phyloP scores from a whole-genome alignment of 1,140 invertebrate species.

The Andrena cerasifolii region DNA sequence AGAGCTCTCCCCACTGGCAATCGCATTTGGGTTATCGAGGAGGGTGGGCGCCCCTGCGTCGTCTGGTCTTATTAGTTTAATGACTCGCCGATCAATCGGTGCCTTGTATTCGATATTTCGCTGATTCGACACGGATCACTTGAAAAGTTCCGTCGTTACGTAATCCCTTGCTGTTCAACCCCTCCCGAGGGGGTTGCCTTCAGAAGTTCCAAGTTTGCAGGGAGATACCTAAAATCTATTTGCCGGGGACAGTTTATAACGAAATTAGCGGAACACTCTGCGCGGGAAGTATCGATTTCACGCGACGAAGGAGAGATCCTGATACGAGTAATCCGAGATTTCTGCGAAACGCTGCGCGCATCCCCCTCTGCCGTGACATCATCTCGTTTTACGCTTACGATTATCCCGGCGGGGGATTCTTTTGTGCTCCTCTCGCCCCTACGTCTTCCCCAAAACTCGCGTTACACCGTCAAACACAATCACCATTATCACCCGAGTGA shows the following conservation, averaged over 20 bases:
- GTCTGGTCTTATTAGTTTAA: conserved; percentile 53
- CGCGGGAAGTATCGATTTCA: too few relatives aligned
- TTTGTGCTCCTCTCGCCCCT: background rate
- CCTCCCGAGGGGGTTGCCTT: background rate
- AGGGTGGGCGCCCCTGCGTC: conserved; percentile 8
- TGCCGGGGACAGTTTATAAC: too few relatives aligned
- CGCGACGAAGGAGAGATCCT: too few relatives aligned
- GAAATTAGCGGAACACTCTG: too few relatives aligned
- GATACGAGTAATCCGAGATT: too few relatives aligned
- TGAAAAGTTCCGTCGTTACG: background rate
- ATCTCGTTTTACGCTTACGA: background rate
- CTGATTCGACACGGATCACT: conserved; percentile 33
- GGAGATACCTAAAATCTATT: background rate
- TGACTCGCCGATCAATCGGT: conserved; percentile 38
- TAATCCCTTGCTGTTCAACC: background rate
- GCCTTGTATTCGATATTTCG: conserved; percentile 13
- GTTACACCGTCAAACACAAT: background rate
- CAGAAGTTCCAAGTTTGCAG: background rate
- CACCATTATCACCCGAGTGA: background rate
- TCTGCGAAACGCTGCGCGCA: too few relatives aligned
- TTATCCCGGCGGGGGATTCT: too few relatives aligned
- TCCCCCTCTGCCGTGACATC: background rate
- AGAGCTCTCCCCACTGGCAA: conserved; percentile 18
- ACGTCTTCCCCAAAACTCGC: background rate
- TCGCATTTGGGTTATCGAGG: conserved; percentile 24